Evolutionary conservation across 2,797 vertebrate genomes (phyloP).

Genomic region (Bovichtus diacanthus): DNA sequence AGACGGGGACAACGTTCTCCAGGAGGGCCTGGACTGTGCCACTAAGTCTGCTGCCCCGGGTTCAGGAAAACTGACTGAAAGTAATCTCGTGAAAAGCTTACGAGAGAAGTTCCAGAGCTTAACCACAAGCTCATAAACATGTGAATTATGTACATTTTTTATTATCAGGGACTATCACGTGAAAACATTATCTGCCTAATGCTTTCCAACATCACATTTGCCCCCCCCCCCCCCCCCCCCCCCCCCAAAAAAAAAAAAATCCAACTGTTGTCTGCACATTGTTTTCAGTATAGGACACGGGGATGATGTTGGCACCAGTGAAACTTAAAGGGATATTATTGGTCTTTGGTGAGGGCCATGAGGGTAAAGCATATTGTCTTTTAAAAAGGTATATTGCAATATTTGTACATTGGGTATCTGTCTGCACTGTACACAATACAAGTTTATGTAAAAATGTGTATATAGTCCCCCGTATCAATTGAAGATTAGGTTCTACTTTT

Average conservation of each 20-base stretch:
- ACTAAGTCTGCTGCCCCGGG: slow-evolving; percentile 31
- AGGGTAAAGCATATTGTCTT: slow-evolving; percentile 24
- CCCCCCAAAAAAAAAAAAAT: too few species aligned
- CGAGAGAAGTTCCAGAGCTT: slow-evolving; percentile 93
- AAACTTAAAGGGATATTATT: slow-evolving; percentile 53
- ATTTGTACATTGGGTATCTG: slow-evolving; percentile 68
- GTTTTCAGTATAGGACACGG: slow-evolving; percentile 21
- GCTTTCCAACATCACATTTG: slow-evolving; percentile 9
- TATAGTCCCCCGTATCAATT: slow-evolving; percentile 33
- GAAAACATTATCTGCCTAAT: slow-evolving; percentile 13
- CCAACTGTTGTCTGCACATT: slow-evolving; percentile 29
- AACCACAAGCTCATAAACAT: slow-evolving; percentile 75
- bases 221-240: too few species aligned
- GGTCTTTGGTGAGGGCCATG: slow-evolving; percentile 16
- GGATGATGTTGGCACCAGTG: slow-evolving; percentile 27
- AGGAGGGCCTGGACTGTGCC: slow-evolving; percentile 45
- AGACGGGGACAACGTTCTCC: slow-evolving; percentile 29
- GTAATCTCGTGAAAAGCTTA: slow-evolving; percentile 90
- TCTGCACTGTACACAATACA: slow-evolving; percentile 60
- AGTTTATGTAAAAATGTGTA: slow-evolving; percentile 53
- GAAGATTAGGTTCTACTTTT: slow-evolving; percentile 34
- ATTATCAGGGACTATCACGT: slow-evolving; percentile 31
- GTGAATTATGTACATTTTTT: slow-evolving; percentile 33
- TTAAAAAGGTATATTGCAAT: slow-evolving; percentile 60
- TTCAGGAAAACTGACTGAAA: slow-evolving; percentile 73